Percentiles rank a stretch among this genome's conserved stretches.
phyloP scores from a whole-genome alignment of 2,113 vertebrate genomes.

The Urocitellus parryii region DNA sequence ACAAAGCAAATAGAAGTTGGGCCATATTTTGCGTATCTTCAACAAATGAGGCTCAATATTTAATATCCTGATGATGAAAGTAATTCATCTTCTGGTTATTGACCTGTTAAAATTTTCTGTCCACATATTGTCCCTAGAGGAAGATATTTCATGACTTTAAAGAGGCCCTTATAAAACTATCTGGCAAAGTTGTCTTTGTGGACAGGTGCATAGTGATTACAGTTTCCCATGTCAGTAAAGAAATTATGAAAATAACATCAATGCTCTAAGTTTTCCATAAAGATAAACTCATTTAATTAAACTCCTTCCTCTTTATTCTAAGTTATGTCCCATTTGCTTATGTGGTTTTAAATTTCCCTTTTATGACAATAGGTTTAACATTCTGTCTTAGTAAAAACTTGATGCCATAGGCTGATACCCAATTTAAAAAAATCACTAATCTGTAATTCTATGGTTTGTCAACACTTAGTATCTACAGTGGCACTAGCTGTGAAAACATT shows the following conservation, averaged over 20 bases:
- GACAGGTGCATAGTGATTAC: not conserved
- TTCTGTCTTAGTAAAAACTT: not conserved
- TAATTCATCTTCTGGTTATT: slow-evolving; percentile 67
- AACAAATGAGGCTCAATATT: slow-evolving; percentile 5
- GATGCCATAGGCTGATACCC: not conserved
- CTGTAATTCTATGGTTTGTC: not conserved
- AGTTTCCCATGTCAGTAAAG: slow-evolving; percentile 46
- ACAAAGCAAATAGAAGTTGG: slow-evolving; percentile 11
- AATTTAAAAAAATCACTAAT: not conserved
- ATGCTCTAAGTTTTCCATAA: slow-evolving; percentile 17
- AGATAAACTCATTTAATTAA: not conserved
- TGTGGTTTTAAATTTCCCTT: not conserved
- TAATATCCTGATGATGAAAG: slow-evolving; percentile 65
- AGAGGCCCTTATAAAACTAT: slow-evolving; percentile 33
- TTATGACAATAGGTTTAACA: not conserved
- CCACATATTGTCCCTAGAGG: slow-evolving; percentile 7
- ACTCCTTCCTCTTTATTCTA: not conserved
- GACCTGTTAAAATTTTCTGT: slow-evolving; percentile 49
- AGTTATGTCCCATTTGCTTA: not conserved
- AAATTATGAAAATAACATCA: slow-evolving; percentile 54
- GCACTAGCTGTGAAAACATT: not conserved
- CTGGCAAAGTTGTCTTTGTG: not conserved
- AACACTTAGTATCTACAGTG: not conserved
- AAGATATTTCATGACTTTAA: slow-evolving; percentile 49
- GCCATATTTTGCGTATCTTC: slow-evolving; percentile 10